Evolutionary conservation across 2,888 invertebrate genomes (phyloP), one percentile per base, ranked within the genome.

Genomic region (Liopterus haemorrhoidalis): DNA sequence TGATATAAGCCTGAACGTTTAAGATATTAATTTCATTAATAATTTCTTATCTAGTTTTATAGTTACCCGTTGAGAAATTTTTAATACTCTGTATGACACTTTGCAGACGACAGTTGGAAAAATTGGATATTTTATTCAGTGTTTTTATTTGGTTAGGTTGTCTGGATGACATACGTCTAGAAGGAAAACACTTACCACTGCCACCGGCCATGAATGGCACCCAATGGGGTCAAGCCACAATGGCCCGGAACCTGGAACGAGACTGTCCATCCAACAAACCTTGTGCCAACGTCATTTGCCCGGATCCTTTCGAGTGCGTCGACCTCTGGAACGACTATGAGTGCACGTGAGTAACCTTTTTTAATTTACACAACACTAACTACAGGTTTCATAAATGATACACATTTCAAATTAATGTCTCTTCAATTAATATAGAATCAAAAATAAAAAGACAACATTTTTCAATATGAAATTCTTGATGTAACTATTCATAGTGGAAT

Each of bases 281-380:
- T 2, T 96, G 95, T 64, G 87, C 88, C 55, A 90, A 91, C 66
- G 90, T 94, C 25, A 89, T 91, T 60, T 96, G 95, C 64, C 86
- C 88, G 0, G 88, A 88, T 61, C 92, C 90, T 8, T 92, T 93
- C 67, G 91, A 91, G 61, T 96, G 94, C 70, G 87, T 91, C 52
- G 95, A 93, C 70, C 79, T 96, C 9, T 97, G 97, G 96, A 96
- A 96, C 68, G 89, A 91, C 70, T 92, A 93, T 63, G 94, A 95
- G 68, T 97, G 97, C 91, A 92, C 94, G 91, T 97, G 72, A 85
- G 91, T 85, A 65, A 18, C 15, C 9, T 20, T 36, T n/a, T n/a
- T n/a, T n/a, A n/a, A n/a, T n/a, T n/a, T n/a, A n/a, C n/a, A n/a
- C n/a, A n/a, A n/a, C n/a, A n/a, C n/a, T n/a, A n/a, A n/a, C n/a